phyloP scores from a whole-genome alignment of 1,140 invertebrate genomes.

The Chironomus striatipennis region DNA sequence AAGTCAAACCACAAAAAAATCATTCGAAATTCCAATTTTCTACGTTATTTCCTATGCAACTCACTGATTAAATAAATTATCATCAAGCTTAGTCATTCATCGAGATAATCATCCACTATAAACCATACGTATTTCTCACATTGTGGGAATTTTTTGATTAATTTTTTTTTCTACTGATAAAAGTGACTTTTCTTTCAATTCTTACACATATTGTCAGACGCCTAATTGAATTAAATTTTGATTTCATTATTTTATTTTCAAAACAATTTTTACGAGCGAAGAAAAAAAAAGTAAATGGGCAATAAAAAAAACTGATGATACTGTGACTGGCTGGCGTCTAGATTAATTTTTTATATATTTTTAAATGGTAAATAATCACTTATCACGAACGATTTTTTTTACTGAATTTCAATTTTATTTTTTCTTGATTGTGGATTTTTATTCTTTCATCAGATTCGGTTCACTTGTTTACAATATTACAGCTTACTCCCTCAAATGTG shows the following conservation, averaged over 20 bases:
- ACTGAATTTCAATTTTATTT: not conserved
- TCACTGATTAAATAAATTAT: too few species aligned
- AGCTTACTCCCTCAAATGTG: too few species aligned
- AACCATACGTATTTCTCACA: not conserved
- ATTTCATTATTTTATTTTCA: constrained; percentile 24
- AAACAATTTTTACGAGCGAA: constrained; percentile 21
- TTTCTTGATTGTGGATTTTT: not conserved
- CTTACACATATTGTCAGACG: not conserved
- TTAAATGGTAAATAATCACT: constrained; percentile 19
- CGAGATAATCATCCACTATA: too few species aligned
- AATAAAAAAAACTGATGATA: constrained; percentile 18
- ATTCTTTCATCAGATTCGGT: too few species aligned
- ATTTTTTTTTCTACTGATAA: not conserved
- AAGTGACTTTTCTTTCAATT: not conserved
- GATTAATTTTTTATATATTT: constrained; percentile 17
- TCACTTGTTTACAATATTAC: too few species aligned
- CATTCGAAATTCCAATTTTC: too few species aligned
- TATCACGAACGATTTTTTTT: not conserved
- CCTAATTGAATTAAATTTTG: constrained; percentile 22
- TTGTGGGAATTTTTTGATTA: not conserved
- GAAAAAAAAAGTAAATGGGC: not conserved
- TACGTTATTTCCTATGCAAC: too few species aligned
- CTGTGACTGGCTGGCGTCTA: constrained; percentile 17
- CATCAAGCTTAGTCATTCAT: too few species aligned
- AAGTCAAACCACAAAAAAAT: too few species aligned